Evolutionary conservation across 2,888 invertebrate species (phyloP).

Genomic region (Colletes collaris): DNA sequence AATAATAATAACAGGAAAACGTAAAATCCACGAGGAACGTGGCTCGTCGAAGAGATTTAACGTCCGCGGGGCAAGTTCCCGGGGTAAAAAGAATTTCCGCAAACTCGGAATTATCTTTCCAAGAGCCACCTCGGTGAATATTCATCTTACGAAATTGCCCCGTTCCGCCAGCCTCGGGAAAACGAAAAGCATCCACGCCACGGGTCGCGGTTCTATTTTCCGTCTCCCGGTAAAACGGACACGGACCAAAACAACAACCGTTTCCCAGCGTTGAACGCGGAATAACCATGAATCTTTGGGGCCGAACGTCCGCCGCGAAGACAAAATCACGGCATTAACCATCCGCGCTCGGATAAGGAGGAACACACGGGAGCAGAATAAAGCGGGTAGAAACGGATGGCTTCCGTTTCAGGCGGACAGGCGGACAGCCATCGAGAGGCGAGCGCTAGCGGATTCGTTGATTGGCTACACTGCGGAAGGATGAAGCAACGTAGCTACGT

Average conservation of each 20-base stretch:
- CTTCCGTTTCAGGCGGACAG: slow-evolving; percentile 65
- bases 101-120: no score
- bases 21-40: no score
- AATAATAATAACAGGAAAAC: no score
- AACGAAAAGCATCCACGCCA: no score
- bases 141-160: no score
- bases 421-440: slow-evolving; percentile 66
- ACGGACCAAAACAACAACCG: not conserved
- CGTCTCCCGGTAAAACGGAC: not conserved
- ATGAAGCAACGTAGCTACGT: slow-evolving; percentile 59
- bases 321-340: slow-evolving; percentile 56
- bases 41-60: no score
- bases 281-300: slow-evolving; percentile 48
- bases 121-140: no score
- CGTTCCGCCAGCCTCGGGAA: no score
- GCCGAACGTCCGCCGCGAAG: slow-evolving; percentile 40
- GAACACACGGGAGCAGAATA: slow-evolving; percentile 38
- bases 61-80: no score
- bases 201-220: slow-evolving; percentile 11
- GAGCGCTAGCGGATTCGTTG: slow-evolving; percentile 65
- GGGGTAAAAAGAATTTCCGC: no score
- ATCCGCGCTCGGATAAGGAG: slow-evolving; percentile 50
- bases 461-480: slow-evolving; percentile 63
- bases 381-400: slow-evolving; percentile 69
- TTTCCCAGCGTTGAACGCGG: slow-evolving; percentile 5